These are phyloP conservation scores for Coecobrya sp. DNA, from an alignment of 2,888 invertebrate genomes.

Conservation along the genomic window DNA sequence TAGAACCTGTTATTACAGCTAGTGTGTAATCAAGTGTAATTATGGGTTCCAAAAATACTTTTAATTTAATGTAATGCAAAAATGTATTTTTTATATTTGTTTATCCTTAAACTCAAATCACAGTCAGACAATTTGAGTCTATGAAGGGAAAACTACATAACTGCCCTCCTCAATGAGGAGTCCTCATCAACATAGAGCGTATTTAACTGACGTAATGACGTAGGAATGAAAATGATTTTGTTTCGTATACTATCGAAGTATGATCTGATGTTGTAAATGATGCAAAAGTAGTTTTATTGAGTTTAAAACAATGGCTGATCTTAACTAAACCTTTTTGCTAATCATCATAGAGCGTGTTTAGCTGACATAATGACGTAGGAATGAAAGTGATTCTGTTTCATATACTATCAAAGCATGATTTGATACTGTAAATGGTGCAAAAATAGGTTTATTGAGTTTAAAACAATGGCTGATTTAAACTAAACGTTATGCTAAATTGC, in stretches of 20 bases:
- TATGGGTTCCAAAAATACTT: conserved; percentile 53
- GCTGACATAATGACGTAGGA: too few relatives aligned
- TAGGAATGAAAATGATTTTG: too few relatives aligned
- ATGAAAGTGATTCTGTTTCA: too few relatives aligned
- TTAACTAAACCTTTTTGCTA: background rate
- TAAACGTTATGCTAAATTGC: background rate
- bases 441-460: background rate
- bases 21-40: conserved; percentile 51
- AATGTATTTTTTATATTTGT: too few relatives aligned
- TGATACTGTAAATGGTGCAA: background rate
- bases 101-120: background rate
- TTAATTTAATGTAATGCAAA: background rate
- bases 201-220: too few relatives aligned
- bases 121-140: too few relatives aligned
- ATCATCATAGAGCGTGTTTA: too few relatives aligned
- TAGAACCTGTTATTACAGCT: conserved; percentile 49
- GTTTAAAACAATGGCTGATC: conserved; percentile 20
- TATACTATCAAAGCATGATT: too few relatives aligned
- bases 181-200: too few relatives aligned
- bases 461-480: conserved; percentile 28
- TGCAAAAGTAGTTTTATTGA: background rate
- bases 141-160: too few relatives aligned
- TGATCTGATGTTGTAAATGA: background rate
- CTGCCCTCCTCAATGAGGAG: too few relatives aligned
- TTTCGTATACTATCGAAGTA: too few relatives aligned